Percentiles rank a stretch among this genome's conserved stretches.
Conservation (phyloP, 2,888 invertebrate species). For the Acleris holmiana region DNA sequence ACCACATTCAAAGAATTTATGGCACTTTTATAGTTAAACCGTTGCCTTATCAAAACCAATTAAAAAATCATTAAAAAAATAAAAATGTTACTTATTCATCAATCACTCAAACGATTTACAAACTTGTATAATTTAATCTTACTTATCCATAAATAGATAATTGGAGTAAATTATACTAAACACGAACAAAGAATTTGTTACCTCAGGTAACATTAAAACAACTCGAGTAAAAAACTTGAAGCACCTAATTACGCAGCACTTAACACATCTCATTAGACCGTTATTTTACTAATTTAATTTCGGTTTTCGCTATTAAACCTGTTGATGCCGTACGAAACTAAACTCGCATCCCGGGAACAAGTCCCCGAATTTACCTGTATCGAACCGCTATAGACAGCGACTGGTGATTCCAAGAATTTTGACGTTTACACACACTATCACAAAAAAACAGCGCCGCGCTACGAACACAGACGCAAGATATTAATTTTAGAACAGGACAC, state of each 20-base stretch:
- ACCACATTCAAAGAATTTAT: background rate
- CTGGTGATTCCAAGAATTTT: conserved; percentile 70
- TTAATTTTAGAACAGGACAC: conserved; percentile 68
- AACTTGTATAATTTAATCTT: background rate
- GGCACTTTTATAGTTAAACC: too few species aligned
- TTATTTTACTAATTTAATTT: background rate
- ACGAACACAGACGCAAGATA: conserved; percentile 53
- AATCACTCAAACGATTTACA: background rate
- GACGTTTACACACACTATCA: conserved; percentile 63
- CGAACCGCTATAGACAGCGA: conserved; percentile 51
- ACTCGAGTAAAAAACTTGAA: background rate
- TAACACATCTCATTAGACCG: background rate
- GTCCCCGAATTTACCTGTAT: conserved; percentile 61
- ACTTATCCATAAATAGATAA: background rate
- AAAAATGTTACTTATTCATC: background rate
- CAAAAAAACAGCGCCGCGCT: conserved; percentile 44
- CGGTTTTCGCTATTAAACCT: conserved; percentile 32
- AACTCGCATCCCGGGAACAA: conserved; percentile 35
- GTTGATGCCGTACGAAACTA: conserved; percentile 39
- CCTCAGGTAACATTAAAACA: conserved; percentile 10
- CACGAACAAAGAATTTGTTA: conserved; percentile 30
- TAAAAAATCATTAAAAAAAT: background rate
- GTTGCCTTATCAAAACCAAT: background rate
- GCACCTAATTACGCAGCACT: conserved; percentile 13
- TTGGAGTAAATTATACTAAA: conserved; percentile 4